Percentiles rank a stretch among this genome's conserved stretches.
Conservation (phyloP, 1,140 invertebrate species). For the Hycleus cichorii region DNA sequence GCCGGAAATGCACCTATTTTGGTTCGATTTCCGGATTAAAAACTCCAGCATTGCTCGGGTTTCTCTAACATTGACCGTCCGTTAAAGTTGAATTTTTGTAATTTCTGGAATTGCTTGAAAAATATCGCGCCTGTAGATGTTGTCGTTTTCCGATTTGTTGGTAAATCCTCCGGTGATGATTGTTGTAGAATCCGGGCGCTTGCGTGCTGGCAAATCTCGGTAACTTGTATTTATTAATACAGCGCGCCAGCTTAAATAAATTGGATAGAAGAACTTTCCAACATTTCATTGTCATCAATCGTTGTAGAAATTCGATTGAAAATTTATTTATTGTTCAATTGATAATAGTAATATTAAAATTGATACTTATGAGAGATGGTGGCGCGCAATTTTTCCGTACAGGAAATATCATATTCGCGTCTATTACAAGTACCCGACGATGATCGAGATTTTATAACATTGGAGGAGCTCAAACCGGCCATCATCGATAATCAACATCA, state of each 20-base stretch:
- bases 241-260: constrained; percentile 14
- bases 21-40: no score
- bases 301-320: not conserved
- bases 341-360: not conserved
- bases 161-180: no score
- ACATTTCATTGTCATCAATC: constrained; percentile 12
- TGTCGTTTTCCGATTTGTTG: no score
- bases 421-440: constrained; percentile 33
- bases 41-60: no score
- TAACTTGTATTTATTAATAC: constrained; percentile 9
- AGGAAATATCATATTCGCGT: constrained; percentile 34
- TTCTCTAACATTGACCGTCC: no score
- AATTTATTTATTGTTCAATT: not conserved
- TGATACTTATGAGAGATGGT: constrained; percentile 24
- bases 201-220: constrained; percentile 8
- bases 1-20: no score
- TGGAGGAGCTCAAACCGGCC: constrained; percentile 35
- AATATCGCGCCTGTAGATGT: no score
- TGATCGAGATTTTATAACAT: constrained; percentile 32
- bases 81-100: no score
- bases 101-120: no score
- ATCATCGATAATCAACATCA: not conserved
- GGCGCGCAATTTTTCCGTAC: constrained; percentile 32
- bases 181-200: not conserved
- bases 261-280: constrained; percentile 9